Conservation (phyloP, 2,797 vertebrate species). For the Mionectes olivaceus region DNA sequence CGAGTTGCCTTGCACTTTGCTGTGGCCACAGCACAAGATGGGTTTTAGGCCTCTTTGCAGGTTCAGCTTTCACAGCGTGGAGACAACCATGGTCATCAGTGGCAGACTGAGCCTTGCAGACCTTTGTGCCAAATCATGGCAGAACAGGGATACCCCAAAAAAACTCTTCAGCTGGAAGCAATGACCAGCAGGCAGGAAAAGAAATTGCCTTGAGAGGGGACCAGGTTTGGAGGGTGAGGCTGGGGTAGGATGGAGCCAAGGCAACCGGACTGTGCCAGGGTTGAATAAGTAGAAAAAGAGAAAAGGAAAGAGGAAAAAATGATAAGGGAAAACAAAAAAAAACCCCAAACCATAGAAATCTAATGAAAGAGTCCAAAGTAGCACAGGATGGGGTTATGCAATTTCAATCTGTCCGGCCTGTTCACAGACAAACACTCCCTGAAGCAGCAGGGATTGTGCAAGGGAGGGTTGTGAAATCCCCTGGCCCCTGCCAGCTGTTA, state of each 20-base stretch:
- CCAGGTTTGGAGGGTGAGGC: neutral
- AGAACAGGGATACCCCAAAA: neutral
- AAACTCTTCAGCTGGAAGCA: neutral
- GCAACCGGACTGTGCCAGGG: neutral
- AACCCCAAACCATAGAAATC: neutral
- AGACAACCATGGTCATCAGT: neutral
- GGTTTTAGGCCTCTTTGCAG: neutral
- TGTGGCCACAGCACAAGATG: neutral
- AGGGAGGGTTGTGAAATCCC: slow-evolving; percentile 19
- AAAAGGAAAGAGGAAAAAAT: slow-evolving; percentile 6
- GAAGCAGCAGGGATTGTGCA: slow-evolving; percentile 39
- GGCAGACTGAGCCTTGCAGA: neutral
- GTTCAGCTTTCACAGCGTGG: neutral
- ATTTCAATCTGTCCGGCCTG: slow-evolving; percentile 39
- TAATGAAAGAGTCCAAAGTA: slow-evolving; percentile 19
- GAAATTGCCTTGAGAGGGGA: neutral
- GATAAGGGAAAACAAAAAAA: neutral
- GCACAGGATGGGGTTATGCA: slow-evolving; percentile 43
- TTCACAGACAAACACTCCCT: slow-evolving; percentile 22
- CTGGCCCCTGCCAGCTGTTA: neutral
- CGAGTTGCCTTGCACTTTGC: neutral
- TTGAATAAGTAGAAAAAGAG: neutral
- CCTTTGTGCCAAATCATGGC: neutral
- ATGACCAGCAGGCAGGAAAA: neutral
- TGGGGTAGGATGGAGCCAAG: neutral